Evolutionary conservation across 2,797 vertebrate genomes (phyloP).

Genomic region (Helicolenus hilgendorfi): DNA sequence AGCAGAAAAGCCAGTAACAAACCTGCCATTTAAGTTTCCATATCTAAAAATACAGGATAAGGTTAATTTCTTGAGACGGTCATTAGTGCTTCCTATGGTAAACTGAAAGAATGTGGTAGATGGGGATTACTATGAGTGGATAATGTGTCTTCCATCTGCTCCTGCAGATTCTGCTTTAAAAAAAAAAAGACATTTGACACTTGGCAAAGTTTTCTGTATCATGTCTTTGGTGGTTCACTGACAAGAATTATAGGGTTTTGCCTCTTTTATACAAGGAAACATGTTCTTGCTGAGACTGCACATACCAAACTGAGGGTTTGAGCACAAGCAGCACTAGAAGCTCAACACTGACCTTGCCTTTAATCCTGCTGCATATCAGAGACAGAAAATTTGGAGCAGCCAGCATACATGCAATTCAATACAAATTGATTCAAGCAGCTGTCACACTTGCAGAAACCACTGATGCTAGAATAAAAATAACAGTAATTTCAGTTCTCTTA

Average conservation of each 20-base stretch:
- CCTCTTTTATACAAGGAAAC: slow-evolving; percentile 73
- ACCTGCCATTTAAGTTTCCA: slow-evolving; percentile 38
- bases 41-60: slow-evolving; percentile 60
- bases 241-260: slow-evolving; percentile 77
- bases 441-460: not conserved
- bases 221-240: slow-evolving; percentile 67
- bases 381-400: not conserved
- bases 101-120: slow-evolving; percentile 67
- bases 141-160: slow-evolving; percentile 84
- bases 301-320: slow-evolving; percentile 55
- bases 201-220: slow-evolving; percentile 67
- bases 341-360: slow-evolving; percentile 6
- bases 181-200: slow-evolving; percentile 74
- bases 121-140: slow-evolving; percentile 59
- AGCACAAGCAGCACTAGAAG: slow-evolving; percentile 12
- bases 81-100: slow-evolving; percentile 61
- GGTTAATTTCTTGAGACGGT: slow-evolving; percentile 60
- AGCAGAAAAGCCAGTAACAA: slow-evolving; percentile 4
- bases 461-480: not conserved
- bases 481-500: not conserved
- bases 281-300: slow-evolving; percentile 75
- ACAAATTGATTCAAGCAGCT: not conserved
- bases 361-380: slow-evolving; percentile 19
- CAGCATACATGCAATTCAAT: not conserved
- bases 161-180: slow-evolving; percentile 65